Conservation (phyloP, 2,888 invertebrate genomes). For the Mesoligia furuncula region DNA sequence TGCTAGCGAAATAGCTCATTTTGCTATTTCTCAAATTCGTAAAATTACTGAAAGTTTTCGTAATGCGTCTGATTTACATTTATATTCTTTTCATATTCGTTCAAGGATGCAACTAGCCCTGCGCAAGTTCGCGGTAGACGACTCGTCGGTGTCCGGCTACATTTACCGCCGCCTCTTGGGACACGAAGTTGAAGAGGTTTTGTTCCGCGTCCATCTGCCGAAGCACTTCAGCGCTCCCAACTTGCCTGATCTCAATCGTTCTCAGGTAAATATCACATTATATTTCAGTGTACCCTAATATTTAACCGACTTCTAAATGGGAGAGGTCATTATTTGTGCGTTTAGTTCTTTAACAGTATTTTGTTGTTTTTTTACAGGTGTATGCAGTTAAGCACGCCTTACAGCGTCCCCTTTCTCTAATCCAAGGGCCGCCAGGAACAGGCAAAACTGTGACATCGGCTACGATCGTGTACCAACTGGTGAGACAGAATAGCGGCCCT, state of each 20-base stretch:
- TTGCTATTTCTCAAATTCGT: neutral
- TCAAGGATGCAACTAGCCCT: constrained; percentile 98
- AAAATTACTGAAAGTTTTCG: neutral
- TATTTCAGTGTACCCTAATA: neutral
- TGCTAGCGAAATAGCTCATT: neutral
- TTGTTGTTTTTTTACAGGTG: constrained; percentile 88
- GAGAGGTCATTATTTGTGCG: neutral
- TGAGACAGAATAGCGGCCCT: constrained; percentile 97
- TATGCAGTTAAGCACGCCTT: constrained; percentile 99
- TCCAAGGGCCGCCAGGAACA: constrained; percentile 99
- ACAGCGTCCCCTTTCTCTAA: constrained; percentile 98
- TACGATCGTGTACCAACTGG: constrained; percentile 99
- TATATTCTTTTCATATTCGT: neutral
- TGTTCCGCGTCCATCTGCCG: constrained; percentile 97
- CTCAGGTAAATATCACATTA: constrained; percentile 91
- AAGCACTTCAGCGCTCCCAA: constrained; percentile 99
- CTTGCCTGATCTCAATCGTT: constrained; percentile 99
- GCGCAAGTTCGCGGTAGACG: constrained; percentile 98
- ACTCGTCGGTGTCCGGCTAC: constrained; percentile 98
- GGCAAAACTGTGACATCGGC: constrained; percentile 99
- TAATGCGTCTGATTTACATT: neutral
- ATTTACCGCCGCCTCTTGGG: constrained; percentile 99
- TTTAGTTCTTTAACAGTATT: neutral
- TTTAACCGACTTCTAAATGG: neutral
- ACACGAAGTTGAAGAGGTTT: constrained; percentile 97